Percentiles rank a stretch among this genome's conserved stretches.
Conservation (phyloP, 2,888 invertebrate species). For the Drosophila pegasa region DNA sequence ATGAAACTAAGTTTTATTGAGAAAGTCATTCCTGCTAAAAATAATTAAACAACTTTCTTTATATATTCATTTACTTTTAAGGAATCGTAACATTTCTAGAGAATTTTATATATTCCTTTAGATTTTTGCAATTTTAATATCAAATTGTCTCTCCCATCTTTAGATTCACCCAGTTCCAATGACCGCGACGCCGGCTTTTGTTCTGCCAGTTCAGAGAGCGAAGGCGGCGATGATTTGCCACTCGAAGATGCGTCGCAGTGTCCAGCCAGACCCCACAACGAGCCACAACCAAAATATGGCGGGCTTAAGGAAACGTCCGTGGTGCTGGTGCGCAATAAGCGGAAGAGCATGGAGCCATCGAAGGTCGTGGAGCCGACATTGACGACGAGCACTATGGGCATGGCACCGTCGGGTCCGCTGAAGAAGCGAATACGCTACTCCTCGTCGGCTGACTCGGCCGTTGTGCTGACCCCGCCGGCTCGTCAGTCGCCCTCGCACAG, state of each 20-base stretch:
- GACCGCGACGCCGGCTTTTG: constrained; percentile 90
- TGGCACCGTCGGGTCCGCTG: constrained; percentile 86
- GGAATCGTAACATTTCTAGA: too few species aligned
- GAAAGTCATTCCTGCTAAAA: too few species aligned
- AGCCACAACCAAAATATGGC: constrained; percentile 87
- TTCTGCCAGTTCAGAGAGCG: constrained; percentile 86
- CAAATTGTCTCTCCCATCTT: constrained; percentile 45
- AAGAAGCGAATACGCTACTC: constrained; percentile 90
- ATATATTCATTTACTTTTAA: too few species aligned
- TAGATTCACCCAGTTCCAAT: constrained; percentile 84
- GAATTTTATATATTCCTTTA: too few species aligned
- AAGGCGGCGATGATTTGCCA: constrained; percentile 88
- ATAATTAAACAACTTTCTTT: too few species aligned
- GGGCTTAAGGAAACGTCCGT: constrained; percentile 88
- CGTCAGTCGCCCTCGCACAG: constrained; percentile 84
- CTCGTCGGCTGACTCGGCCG: constrained; percentile 77
- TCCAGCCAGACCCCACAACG: constrained; percentile 86
- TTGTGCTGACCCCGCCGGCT: constrained; percentile 83
- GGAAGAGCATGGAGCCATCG: constrained; percentile 89
- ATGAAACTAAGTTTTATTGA: too few species aligned
- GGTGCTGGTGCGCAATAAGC: constrained; percentile 86
- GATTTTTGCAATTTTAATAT: too few species aligned
- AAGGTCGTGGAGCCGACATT: constrained; percentile 85
- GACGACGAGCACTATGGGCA: constrained; percentile 3
- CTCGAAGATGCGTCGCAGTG: constrained; percentile 77